phyloP scores from a whole-genome alignment of 2,113 vertebrate species.

The Indri indri region DNA sequence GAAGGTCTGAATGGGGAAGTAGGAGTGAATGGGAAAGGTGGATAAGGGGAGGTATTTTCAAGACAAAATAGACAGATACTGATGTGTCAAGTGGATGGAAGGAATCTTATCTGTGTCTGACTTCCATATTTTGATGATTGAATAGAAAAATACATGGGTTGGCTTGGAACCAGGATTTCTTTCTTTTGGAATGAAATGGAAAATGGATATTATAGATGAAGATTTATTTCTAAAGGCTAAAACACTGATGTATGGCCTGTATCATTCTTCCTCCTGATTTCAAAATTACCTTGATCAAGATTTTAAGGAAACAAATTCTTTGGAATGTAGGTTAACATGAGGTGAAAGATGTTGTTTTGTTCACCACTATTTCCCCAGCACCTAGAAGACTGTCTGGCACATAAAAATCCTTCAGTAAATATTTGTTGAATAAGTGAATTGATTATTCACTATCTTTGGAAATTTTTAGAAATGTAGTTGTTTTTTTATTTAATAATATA shows the following conservation, averaged over 20 bases:
- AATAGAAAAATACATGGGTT: neutral
- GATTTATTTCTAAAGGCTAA: neutral
- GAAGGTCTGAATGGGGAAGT: neutral
- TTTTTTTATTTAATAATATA: constrained; percentile 1
- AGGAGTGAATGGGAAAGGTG: neutral
- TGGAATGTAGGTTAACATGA: neutral
- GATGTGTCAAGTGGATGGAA: neutral
- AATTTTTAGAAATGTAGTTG: neutral
- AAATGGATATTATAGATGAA: neutral
- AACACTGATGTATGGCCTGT: neutral
- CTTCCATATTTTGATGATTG: neutral
- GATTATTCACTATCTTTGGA: neutral
- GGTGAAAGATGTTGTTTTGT: neutral
- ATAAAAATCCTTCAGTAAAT: neutral
- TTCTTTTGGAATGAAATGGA: neutral
- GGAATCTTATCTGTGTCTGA: neutral
- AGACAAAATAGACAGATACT: neutral
- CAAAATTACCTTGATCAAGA: neutral
- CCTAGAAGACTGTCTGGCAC: neutral
- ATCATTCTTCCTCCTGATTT: neutral
- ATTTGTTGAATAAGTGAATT: neutral
- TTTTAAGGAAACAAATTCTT: neutral
- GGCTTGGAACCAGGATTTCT: neutral
- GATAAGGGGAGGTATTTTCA: neutral
- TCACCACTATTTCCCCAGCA: neutral